These are phyloP conservation scores for Corynorhinus townsendii DNA, from an alignment of 2,113 vertebrate species.

Conservation along the genomic window DNA sequence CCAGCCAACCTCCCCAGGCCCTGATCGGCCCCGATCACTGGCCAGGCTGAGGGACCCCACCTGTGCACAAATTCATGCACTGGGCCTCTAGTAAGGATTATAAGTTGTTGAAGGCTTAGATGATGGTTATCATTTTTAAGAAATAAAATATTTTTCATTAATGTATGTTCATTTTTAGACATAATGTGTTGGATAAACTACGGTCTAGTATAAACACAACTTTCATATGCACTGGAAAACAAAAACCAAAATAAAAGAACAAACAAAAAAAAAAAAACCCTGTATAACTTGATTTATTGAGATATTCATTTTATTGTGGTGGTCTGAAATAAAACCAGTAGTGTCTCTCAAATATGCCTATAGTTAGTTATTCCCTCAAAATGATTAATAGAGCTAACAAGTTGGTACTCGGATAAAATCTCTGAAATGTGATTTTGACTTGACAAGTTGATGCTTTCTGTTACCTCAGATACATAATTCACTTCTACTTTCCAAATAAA, in stretches of 20 bases:
- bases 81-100: neutral
- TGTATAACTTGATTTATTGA: neutral
- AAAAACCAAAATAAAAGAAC: neutral
- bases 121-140: neutral
- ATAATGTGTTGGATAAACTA: neutral
- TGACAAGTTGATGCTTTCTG: neutral
- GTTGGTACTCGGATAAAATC: neutral
- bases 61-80: no score
- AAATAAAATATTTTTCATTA: neutral
- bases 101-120: neutral
- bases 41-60: no score
- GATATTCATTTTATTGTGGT: neutral
- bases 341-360: neutral
- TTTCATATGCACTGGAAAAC: neutral
- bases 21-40: no score
- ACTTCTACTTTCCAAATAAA: neutral
- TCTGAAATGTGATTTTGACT: neutral
- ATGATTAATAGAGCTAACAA: neutral
- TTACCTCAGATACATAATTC: neutral
- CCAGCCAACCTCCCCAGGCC: no score
- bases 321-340: neutral
- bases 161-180: neutral
- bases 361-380: neutral
- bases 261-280: neutral
- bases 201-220: neutral